Base-by-base conservation (phyloP, 2,113 vertebrate species). In the Sinocyclocheilus rhinocerous region DNA sequence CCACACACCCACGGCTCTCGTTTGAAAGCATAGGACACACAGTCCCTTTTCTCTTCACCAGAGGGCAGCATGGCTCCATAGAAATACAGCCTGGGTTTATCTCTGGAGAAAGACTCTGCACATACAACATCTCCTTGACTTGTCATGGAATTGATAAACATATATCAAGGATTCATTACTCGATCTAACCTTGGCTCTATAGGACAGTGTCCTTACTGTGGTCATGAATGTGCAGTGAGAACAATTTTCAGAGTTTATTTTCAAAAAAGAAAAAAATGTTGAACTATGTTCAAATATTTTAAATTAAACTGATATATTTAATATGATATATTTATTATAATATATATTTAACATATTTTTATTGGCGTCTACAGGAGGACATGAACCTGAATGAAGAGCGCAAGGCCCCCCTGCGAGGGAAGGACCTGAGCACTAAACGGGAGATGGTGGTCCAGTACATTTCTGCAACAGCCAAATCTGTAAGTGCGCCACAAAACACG, bases 391-490 rank as follows among this genome's bases (percentile, higher is more conserved):
- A 97, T 16, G 98, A 99, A 91, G 98, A 99, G 8, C 96, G 96
- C 1, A 99, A 99, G 92, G 96, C 97, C 76, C 98, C 98, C 18
- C 90, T 99, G 26, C 94, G 97, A 84, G 96, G 96, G 85, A 99
- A 99, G 88, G 98, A 99, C 90, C 91, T 99, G 87, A 93, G 94
- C 89, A 98, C 96, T 26, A 99, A 99, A 73, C 96, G 96, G 0
- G 98, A 99, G 93, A 99, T 99, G 98, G 98, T 99, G 72, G 97
- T 98, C 92, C 98, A 98, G 84, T 99, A 99, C 93, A 98, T 99
- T 92, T 99, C 97, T 78, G 96, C 98, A 86, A 99, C 98, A 85
- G 94, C 98, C 89, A 99, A 99, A 96, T 99, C 98, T 89, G 98
- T 99, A 96, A 98, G 98, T 97, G 61, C 75, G 11, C 70, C 24